Conservation (phyloP, 2,888 invertebrate genomes). For the Scaptomyza cyrtandrae region DNA sequence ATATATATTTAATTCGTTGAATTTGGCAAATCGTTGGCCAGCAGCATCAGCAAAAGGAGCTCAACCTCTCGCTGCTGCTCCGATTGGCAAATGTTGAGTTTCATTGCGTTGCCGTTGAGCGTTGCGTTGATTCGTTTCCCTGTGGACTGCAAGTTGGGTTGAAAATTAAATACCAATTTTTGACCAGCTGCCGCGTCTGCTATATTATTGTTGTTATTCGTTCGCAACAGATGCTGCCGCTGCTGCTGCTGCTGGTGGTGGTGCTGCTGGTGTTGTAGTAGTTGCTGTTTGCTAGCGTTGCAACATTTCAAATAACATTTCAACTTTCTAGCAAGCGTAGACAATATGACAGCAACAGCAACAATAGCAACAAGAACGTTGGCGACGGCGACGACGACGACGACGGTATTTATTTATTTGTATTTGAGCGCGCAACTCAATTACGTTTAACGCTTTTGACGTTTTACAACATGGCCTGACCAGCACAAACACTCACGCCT, state of each 20-base stretch:
- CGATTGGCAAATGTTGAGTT: constrained; percentile 32
- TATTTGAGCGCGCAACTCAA: constrained; percentile 79
- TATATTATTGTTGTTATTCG: constrained; percentile 25
- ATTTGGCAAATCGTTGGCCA: constrained; percentile 47
- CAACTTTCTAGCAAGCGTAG: constrained; percentile 65
- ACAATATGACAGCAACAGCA: constrained; percentile 52
- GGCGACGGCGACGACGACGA: constrained; percentile 45
- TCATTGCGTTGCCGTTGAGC: constrained; percentile 28
- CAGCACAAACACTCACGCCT: constrained; percentile 33
- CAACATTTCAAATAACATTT: constrained; percentile 80
- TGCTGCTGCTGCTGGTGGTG: constrained; percentile 13
- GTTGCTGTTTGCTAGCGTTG: constrained; percentile 42
- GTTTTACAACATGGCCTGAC: constrained; percentile 71
- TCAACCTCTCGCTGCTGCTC: neutral
- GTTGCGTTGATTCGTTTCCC: constrained; percentile 57
- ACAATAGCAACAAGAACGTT: constrained; percentile 5
- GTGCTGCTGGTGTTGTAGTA: constrained; percentile 26
- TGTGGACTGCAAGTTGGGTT: constrained; percentile 67
- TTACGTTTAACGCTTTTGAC: constrained; percentile 81
- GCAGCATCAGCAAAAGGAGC: neutral
- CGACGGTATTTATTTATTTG: constrained; percentile 75
- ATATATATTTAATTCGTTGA: constrained; percentile 22
- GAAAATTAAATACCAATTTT: constrained; percentile 80
- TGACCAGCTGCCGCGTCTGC: constrained; percentile 45
- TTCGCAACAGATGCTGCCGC: constrained; percentile 24